Conservation (phyloP, 64 coral and sea anemone species). For the Acropora yongei region DNA sequence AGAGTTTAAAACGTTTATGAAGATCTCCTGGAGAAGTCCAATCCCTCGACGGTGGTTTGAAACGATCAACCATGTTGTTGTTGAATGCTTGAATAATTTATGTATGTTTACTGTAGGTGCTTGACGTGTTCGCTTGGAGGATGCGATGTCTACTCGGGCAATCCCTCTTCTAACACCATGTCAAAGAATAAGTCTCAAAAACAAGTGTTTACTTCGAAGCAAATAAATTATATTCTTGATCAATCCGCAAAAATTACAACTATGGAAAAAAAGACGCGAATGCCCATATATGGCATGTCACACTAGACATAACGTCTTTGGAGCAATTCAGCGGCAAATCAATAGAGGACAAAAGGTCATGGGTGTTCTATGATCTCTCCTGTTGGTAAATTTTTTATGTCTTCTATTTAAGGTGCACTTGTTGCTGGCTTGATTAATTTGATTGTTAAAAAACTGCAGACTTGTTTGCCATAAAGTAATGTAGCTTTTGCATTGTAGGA, state of each 20-base stretch:
- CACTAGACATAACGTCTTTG: not conserved
- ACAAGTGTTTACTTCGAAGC: not conserved
- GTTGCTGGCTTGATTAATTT: no score
- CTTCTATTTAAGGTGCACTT: no score
- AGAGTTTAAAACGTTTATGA: conserved; percentile 63
- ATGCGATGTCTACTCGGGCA: conserved; percentile 6
- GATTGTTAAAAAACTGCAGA: no score
- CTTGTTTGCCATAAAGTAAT: not conserved
- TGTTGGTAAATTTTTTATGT: no score
- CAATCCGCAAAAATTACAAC: not conserved
- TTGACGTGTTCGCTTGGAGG: not conserved
- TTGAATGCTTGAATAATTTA: not conserved
- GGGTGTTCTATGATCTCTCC: no score
- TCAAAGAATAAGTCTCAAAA: not conserved
- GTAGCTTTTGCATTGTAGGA: conserved; percentile 51
- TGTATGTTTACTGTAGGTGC: not conserved
- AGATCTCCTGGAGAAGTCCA: conserved; percentile 73
- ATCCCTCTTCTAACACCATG: conserved; percentile 19
- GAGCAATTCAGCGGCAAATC: no score
- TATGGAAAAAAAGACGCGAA: not conserved
- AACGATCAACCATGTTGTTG: conserved; percentile 50
- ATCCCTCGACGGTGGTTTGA: conserved; percentile 63
- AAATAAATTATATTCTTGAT: not conserved
- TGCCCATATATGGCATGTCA: conserved; percentile 3
- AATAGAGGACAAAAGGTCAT: no score